phyloP scores from a whole-genome alignment of 2,888 invertebrate species.

The Cephonodes hylas region DNA sequence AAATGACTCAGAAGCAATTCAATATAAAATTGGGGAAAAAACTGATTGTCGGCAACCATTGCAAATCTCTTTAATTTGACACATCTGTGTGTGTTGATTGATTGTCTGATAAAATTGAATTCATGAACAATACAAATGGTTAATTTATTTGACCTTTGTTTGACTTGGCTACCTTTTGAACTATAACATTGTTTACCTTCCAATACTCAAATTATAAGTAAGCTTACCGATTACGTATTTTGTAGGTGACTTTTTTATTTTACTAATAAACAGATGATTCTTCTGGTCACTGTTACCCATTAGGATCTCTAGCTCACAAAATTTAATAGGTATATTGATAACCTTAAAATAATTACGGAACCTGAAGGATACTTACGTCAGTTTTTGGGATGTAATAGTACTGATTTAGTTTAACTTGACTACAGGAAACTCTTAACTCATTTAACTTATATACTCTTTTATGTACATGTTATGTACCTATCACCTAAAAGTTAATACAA shows the following conservation, averaged over 20 bases:
- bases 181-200: conserved; percentile 9
- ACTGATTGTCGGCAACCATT: conserved; percentile 8
- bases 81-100: conserved; percentile 20
- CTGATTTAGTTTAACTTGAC: no score
- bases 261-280: no score
- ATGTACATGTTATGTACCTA: no score
- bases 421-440: no score
- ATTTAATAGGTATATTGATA: no score
- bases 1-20: conserved; percentile 23
- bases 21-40: conserved; percentile 4
- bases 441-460: no score
- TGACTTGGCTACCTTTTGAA: background rate
- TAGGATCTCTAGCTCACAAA: no score
- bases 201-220: background rate
- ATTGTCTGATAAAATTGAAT: conserved; percentile 21
- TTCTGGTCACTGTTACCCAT: no score
- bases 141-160: conserved; percentile 36
- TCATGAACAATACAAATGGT: conserved; percentile 25
- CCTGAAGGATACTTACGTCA: no score
- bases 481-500: no score
- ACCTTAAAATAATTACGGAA: no score
- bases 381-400: no score
- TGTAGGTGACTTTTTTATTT: background rate
- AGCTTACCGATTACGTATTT: background rate
- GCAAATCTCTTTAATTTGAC: conserved; percentile 21